These are phyloP conservation scores for Amblyornis subalaris DNA, from an alignment of 2,113 vertebrate genomes.

Conservation along the genomic window DNA sequence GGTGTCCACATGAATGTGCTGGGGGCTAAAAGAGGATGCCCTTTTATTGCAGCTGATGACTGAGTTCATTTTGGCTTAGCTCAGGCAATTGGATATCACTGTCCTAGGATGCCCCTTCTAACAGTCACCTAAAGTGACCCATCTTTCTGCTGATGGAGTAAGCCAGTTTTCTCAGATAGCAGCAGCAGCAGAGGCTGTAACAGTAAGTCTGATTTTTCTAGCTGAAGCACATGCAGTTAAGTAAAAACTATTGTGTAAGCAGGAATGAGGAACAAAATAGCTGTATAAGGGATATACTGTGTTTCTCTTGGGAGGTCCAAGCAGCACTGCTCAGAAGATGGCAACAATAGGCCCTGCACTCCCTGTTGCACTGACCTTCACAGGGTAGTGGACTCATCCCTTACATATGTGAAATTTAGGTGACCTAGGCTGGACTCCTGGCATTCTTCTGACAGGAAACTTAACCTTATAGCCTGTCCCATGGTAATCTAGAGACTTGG, in stretches of 20 bases:
- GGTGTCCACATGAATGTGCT: accelerated
- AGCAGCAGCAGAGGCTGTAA: not conserved
- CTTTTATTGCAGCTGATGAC: not conserved
- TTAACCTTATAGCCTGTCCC: accelerated
- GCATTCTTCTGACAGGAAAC: not conserved
- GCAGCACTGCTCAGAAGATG: not conserved
- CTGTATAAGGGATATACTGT: too few relatives aligned
- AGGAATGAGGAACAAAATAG: not conserved
- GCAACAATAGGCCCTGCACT: not conserved
- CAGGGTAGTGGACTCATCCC: not conserved
- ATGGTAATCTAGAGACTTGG: not conserved
- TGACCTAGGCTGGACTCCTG: not conserved
- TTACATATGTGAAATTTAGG: not conserved
- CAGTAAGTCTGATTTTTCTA: not conserved
- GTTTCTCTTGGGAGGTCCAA: not conserved
- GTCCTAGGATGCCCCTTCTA: not conserved
- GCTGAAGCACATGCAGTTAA: not conserved
- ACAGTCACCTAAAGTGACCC: not conserved
- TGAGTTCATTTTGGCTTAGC: not conserved
- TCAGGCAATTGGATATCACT: not conserved
- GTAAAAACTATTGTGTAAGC: not conserved
- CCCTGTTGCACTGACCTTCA: not conserved
- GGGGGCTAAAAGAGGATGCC: not conserved
- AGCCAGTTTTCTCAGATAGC: not conserved
- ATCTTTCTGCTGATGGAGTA: not conserved